phyloP scores from a whole-genome alignment of 2,797 vertebrate genomes.

The Cynopterus sphinx region DNA sequence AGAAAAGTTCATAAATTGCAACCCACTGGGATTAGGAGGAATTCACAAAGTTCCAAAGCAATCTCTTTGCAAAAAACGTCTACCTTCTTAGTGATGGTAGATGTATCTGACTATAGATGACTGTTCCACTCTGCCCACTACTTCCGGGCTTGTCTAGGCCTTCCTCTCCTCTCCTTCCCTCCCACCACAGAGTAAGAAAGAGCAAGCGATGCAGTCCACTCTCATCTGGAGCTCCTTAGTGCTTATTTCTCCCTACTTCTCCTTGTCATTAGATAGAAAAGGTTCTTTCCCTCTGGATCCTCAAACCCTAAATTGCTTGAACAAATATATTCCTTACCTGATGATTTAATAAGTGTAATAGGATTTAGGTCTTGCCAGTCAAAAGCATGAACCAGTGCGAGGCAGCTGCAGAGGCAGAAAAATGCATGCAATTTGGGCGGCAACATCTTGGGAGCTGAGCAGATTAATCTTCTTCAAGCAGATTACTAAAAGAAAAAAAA shows the following conservation, averaged over 20 bases:
- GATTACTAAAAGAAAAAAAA: not conserved
- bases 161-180: not conserved
- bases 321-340: constrained; percentile 66
- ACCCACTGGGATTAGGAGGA: not conserved
- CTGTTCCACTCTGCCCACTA: not conserved
- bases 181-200: not conserved
- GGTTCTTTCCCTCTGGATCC: not conserved
- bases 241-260: not conserved
- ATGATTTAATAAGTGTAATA: not conserved
- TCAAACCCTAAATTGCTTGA: not conserved
- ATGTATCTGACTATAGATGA: not conserved
- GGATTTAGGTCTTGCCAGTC: constrained; percentile 49
- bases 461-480: constrained; percentile 38
- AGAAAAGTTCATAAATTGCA: not conserved
- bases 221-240: not conserved
- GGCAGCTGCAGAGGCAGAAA: constrained; percentile 64
- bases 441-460: constrained; percentile 58
- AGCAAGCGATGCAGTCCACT: not conserved
- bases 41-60: not conserved
- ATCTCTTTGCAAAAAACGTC: not conserved
- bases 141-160: not conserved
- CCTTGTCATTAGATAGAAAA: not conserved
- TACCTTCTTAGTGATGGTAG: not conserved
- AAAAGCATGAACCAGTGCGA: constrained; percentile 14
- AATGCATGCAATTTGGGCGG: constrained; percentile 14